Percentiles rank a stretch among this genome's conserved stretches.
Evolutionary conservation across 1,140 invertebrate genomes (phyloP).

Genomic region (Aphaenogaster rudis): DNA sequence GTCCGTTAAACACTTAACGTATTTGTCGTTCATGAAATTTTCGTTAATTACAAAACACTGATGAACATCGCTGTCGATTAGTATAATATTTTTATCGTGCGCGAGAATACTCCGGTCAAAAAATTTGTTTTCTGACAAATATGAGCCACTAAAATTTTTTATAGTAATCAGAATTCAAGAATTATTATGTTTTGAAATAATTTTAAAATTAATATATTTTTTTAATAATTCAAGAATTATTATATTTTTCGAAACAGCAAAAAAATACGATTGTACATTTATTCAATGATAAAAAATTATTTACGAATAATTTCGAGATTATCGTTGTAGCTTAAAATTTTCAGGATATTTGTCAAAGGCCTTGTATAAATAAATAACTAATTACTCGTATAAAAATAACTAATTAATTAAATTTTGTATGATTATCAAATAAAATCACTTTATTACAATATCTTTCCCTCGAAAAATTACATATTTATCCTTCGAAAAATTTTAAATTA

Average conservation of each 20-base stretch:
- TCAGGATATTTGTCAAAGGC: not conserved
- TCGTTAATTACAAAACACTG: not conserved
- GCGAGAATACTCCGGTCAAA: not conserved
- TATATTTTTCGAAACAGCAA: not conserved
- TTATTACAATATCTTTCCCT: not conserved
- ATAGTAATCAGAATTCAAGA: not conserved
- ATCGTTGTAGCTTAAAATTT: not conserved
- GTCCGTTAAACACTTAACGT: not conserved
- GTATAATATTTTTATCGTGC: not conserved
- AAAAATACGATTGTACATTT: not conserved
- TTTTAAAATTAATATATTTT: not conserved
- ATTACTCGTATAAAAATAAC: not conserved
- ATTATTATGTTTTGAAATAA: not conserved
- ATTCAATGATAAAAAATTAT: not conserved
- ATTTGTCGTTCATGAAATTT: conserved; percentile 13
- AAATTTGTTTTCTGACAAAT: not conserved
- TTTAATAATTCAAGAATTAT: not conserved
- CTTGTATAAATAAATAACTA: not conserved
- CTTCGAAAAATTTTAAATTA: not conserved
- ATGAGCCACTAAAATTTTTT: not conserved
- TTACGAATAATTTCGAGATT: not conserved
- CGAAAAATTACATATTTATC: not conserved
- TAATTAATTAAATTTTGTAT: not conserved
- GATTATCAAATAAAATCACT: not conserved
- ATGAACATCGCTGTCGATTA: not conserved